These are phyloP conservation scores for Corythoichthys intestinalis DNA, from an alignment of 2,113 vertebrate genomes.

Conservation along the genomic window DNA sequence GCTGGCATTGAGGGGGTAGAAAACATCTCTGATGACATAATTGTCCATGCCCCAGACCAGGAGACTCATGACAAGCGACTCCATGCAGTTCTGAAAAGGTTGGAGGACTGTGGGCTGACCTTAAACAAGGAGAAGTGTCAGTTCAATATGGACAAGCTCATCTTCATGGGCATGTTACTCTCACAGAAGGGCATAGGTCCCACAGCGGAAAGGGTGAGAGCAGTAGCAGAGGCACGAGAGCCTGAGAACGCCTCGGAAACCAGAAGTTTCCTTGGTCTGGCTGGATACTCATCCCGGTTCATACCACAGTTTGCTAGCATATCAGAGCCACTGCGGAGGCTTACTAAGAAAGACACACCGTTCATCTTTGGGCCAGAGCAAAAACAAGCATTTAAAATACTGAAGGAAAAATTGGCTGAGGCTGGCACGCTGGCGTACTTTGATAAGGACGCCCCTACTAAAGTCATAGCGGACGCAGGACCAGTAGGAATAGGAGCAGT, in stretches of 20 bases:
- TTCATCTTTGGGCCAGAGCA: neutral
- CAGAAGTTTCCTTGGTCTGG: neutral
- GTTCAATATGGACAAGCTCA: neutral
- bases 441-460: neutral
- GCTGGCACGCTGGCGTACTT: neutral
- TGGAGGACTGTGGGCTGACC: neutral
- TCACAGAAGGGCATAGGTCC: neutral
- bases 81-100: too few species aligned
- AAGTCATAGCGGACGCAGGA: neutral
- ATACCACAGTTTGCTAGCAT: neutral
- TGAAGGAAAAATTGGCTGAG: neutral
- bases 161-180: neutral
- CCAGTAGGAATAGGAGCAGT: neutral
- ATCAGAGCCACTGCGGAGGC: neutral
- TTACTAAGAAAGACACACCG: neutral
- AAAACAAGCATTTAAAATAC: neutral
- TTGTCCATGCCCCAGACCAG: too few species aligned
- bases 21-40: neutral
- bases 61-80: neutral
- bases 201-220: neutral
- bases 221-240: neutral
- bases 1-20: too few species aligned
- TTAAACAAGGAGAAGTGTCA: neutral
- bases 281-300: neutral
- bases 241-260: neutral